Base-by-base conservation (phyloP, 2,113 vertebrate species). In the Alligator mississippiensis region DNA sequence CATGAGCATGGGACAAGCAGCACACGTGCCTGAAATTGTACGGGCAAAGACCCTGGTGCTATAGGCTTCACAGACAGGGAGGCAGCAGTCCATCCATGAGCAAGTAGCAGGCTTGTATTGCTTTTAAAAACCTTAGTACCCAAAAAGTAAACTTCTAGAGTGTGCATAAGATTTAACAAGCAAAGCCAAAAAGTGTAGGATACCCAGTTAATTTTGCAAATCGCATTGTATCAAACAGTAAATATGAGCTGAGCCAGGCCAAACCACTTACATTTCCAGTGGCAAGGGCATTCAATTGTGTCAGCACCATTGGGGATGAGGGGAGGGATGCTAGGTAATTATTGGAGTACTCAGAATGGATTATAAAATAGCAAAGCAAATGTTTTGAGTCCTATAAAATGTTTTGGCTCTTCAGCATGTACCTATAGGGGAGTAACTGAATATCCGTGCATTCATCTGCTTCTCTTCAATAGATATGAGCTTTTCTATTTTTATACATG, bases 181-280 rank as follows among this genome's bases (percentile, higher is more conserved):
- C 47, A 47, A 47, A 47, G 47, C 47, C 47, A 47, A 47, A 47
- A 47, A 47, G 47, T 47, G 47, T 47, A 47, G 47, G 47, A 47
- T 8, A 47, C 47, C 47, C 7, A 47, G 47, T 47, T 47, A 47
- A 47, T 47, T 47, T 47, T 47, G 47, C 47, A 47, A 47, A 47
- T 47, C 47, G 47, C 47, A 47, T 47, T 47, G 47, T 47, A 47
- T 47, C 47, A 47, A 47, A 47, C 47, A 47, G 47, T 47, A 47
- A 47, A 47, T 47, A 47, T 47, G 47, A 47, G 38, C 1, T 74
- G 89, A 90, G 12, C 38, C 64, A 96, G 90, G 94, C 79, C 62
- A 90, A 92, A 24, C 91, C 59, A 80, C 92, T 92, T 85, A 86
- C 70, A 93, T 95, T 93, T 93, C 90, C 58, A 70, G 83, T 93